Conservation (phyloP, 1,140 invertebrate species). For the Drosophila suzukii region DNA sequence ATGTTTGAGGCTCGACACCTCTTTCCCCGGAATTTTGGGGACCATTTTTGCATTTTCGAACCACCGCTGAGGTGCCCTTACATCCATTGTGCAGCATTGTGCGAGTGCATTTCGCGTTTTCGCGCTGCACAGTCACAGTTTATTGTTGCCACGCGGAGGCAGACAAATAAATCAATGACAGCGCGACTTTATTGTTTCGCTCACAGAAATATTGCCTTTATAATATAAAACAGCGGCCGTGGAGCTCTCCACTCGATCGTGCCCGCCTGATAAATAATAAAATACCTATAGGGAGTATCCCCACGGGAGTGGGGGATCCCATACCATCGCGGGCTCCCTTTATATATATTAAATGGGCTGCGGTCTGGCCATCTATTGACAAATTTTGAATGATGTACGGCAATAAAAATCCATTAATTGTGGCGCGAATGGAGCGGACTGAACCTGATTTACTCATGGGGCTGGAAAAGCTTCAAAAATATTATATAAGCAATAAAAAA, state of each 20-base stretch:
- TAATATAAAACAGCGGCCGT: slow-evolving; percentile 70
- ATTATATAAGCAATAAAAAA: neutral
- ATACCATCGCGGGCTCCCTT: neutral
- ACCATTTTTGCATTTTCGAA: slow-evolving; percentile 8
- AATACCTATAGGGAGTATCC: slow-evolving; percentile 72
- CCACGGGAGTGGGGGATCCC: slow-evolving; percentile 13
- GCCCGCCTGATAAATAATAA: slow-evolving; percentile 74
- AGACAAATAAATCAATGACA: slow-evolving; percentile 83
- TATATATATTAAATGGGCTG: slow-evolving; percentile 71
- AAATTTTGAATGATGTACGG: slow-evolving; percentile 79
- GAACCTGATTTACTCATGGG: slow-evolving; percentile 22
- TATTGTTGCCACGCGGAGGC: slow-evolving; percentile 77
- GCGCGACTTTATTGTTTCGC: slow-evolving; percentile 82
- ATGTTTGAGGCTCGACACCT: slow-evolving; percentile 61
- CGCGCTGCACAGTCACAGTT: slow-evolving; percentile 61
- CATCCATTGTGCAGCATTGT: slow-evolving; percentile 72
- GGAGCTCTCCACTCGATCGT: slow-evolving; percentile 50
- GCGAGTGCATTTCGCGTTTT: slow-evolving; percentile 78
- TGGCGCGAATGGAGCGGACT: slow-evolving; percentile 20
- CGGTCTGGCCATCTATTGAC: slow-evolving; percentile 75
- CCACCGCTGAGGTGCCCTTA: slow-evolving; percentile 61
- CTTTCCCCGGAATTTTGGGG: slow-evolving; percentile 1
- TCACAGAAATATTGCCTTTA: slow-evolving; percentile 83
- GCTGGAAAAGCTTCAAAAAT: neutral
- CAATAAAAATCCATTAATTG: slow-evolving; percentile 78